These are phyloP conservation scores for Scolopax mira DNA, from an alignment of 2,113 vertebrate species.

Conservation along the genomic window DNA sequence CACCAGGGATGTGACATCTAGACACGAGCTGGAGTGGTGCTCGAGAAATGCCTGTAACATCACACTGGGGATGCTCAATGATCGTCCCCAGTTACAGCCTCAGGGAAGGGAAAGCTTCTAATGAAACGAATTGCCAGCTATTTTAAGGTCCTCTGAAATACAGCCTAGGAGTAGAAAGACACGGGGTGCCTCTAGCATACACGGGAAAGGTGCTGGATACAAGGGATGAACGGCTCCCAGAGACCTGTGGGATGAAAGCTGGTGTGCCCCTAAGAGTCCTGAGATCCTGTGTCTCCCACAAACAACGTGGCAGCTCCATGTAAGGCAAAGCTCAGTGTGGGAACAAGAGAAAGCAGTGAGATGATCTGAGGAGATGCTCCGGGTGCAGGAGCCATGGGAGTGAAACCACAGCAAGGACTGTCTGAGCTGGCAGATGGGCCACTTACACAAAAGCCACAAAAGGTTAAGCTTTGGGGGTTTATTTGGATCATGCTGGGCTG, in stretches of 20 bases:
- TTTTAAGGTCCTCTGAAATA: neutral
- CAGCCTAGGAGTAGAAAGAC: neutral
- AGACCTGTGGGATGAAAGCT: neutral
- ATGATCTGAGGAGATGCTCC: neutral
- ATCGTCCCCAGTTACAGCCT: fast-evolving
- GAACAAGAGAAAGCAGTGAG: neutral
- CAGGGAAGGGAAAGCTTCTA: neutral
- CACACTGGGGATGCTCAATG: neutral
- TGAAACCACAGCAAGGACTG: neutral
- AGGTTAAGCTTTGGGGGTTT: neutral
- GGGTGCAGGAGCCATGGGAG: neutral
- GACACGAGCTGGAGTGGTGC: fast-evolving
- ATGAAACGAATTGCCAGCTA: neutral
- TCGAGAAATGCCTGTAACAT: fast-evolving
- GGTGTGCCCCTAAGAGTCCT: neutral
- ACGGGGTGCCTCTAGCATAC: fast-evolving
- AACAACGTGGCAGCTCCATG: fast-evolving
- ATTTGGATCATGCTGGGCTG: neutral
- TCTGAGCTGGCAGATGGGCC: neutral
- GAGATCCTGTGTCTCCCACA: neutral
- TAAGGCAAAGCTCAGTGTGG: neutral
- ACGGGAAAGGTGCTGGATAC: neutral
- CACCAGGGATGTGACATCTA: neutral
- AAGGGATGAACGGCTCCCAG: neutral
- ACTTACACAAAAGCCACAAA: fast-evolving